Percentiles rank a stretch among this genome's conserved stretches.
These are phyloP conservation scores for Lasioglossum figueresi DNA, from an alignment of 2,888 invertebrate species.

Conservation along the genomic window DNA sequence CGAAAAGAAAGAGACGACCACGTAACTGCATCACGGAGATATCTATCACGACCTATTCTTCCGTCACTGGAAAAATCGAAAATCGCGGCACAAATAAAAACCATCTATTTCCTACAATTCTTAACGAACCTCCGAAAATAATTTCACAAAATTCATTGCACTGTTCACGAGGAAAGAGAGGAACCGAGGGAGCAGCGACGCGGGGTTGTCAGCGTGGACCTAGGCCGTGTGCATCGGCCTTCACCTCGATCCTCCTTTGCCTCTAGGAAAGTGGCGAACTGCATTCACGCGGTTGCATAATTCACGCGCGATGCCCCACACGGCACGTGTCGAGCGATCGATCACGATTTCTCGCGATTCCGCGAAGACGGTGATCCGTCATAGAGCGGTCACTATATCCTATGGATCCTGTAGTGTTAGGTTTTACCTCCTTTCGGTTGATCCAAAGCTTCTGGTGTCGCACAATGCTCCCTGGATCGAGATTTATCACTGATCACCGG, in stretches of 20 bases:
- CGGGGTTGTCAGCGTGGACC: not conserved
- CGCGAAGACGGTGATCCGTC: not conserved
- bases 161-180: not conserved
- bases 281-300: slow-evolving; percentile 9
- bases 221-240: slow-evolving; percentile 7
- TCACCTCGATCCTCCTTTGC: not conserved
- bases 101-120: not conserved
- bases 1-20: not conserved
- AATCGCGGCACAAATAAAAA: not conserved
- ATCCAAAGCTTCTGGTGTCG: slow-evolving; percentile 9
- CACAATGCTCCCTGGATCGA: not conserved
- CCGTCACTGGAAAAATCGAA: not conserved
- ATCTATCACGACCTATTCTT: slow-evolving; percentile 2
- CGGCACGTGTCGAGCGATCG: slow-evolving; percentile 17
- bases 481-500: slow-evolving; percentile 42
- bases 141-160: not conserved
- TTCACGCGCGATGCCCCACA: slow-evolving; percentile 2
- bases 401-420: not conserved
- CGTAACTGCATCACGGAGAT: not conserved
- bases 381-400: not conserved
- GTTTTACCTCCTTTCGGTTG: slow-evolving; percentile 31
- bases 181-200: not conserved
- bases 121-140: not conserved
- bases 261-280: not conserved
- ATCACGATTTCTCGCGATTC: not conserved